Percentiles rank a stretch among this genome's conserved stretches.
Evolutionary conservation across 2,113 vertebrate genomes (phyloP).

Genomic region (Colius striatus): DNA sequence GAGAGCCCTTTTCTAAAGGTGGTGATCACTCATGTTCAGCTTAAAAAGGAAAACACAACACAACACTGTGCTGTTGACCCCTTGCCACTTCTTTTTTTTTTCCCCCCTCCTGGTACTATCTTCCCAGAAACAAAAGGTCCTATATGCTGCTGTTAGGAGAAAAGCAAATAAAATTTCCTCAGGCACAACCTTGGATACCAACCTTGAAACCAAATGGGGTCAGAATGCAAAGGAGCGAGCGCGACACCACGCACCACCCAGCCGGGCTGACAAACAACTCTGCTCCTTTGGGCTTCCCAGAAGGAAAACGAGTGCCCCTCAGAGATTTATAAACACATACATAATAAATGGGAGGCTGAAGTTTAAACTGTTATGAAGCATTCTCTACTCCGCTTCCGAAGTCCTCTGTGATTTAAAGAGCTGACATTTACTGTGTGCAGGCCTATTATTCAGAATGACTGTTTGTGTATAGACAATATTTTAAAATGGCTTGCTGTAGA

Average conservation of each 20-base stretch:
- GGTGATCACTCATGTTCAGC: slow-evolving; percentile 68
- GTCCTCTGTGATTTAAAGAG: slow-evolving; percentile 94
- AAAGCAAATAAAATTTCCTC: slow-evolving; percentile 64
- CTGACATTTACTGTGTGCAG: slow-evolving; percentile 95
- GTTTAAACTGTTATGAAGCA: slow-evolving; percentile 93
- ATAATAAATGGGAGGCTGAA: slow-evolving; percentile 93
- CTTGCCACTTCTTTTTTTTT: neutral
- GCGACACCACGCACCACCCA: slow-evolving; percentile 21
- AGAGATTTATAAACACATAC: slow-evolving; percentile 98
- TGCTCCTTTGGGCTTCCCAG: slow-evolving; percentile 75
- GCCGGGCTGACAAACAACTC: slow-evolving; percentile 74
- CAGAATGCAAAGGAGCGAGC: slow-evolving; percentile 49
- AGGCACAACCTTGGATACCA: slow-evolving; percentile 72
- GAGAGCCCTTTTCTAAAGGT: slow-evolving; percentile 56
- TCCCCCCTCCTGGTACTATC: neutral
- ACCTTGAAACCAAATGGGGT: slow-evolving; percentile 72
- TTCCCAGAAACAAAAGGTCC: slow-evolving; percentile 41
- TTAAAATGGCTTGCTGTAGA: slow-evolving; percentile 89
- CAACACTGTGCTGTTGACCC: neutral
- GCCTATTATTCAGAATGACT: slow-evolving; percentile 99
- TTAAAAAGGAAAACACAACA: neutral
- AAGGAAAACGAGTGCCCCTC: slow-evolving; percentile 84
- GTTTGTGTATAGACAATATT: slow-evolving; percentile 95
- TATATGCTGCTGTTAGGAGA: neutral
- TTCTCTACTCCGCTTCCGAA: slow-evolving; percentile 84